Percentiles rank a stretch among this genome's conserved stretches.
Conservation (phyloP, 2,888 invertebrate genomes). For the Strigamia maritima region DNA sequence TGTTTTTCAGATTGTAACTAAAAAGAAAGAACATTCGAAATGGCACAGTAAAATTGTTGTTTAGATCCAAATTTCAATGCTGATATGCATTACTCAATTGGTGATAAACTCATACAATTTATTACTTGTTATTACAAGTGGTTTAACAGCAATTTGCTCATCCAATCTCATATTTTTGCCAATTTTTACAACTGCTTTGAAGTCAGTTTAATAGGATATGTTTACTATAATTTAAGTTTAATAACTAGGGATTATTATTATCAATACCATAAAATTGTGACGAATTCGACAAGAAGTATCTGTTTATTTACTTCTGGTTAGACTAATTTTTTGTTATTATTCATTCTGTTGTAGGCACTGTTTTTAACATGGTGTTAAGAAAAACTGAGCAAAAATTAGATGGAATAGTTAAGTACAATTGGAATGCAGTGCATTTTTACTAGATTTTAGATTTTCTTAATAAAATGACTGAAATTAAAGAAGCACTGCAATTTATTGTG, state of each 20-base stretch:
- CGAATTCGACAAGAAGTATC: too few relatives aligned
- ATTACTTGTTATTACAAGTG: background rate
- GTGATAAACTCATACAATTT: background rate
- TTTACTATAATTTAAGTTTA: background rate
- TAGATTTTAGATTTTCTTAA: background rate
- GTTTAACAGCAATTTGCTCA: too few relatives aligned
- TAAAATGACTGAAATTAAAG: background rate
- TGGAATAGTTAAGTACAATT: constrained; percentile 30
- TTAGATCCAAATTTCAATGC: background rate
- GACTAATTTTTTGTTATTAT: too few relatives aligned
- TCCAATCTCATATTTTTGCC: background rate
- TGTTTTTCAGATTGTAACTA: background rate
- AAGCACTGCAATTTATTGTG: constrained; percentile 9
- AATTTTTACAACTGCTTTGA: background rate
- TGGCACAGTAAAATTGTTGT: background rate
- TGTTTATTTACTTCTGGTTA: too few relatives aligned
- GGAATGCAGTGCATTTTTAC: constrained; percentile 27
- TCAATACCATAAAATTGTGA: background rate
- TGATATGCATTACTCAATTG: background rate
- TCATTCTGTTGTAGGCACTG: background rate
- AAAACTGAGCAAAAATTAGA: constrained; percentile 26
- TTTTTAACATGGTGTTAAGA: background rate
- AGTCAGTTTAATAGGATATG: background rate
- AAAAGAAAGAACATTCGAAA: background rate
- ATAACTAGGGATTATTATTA: constrained; percentile 13